Percentiles rank a stretch among this genome's conserved stretches.
These are phyloP conservation scores for Lagenorhynchus albirostris DNA, from an alignment of 2,113 vertebrate species.

Conservation along the genomic window DNA sequence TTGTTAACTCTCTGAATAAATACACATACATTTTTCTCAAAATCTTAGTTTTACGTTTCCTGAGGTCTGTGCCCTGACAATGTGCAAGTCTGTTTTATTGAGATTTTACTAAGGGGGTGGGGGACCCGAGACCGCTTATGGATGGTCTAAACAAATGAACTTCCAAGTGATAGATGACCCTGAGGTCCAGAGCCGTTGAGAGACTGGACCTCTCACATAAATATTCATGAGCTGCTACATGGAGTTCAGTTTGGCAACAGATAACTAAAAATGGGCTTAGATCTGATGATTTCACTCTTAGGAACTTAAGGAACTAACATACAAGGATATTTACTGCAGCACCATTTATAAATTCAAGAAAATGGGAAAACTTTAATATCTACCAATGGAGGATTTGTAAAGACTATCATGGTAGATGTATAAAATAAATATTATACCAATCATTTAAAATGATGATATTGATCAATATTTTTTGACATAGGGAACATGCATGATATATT, in stretches of 20 bases:
- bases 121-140: not conserved
- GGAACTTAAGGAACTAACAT: not conserved
- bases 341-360: not conserved
- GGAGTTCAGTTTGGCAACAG: no score
- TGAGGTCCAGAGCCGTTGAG: not conserved
- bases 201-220: not conserved
- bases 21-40: not conserved
- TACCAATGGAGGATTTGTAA: not conserved
- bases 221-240: not conserved
- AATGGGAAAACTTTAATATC: not conserved
- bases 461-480: not conserved
- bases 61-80: not conserved
- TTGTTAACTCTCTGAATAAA: not conserved
- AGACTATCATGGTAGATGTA: not conserved
- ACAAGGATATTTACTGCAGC: not conserved
- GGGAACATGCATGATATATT: not conserved
- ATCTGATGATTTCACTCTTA: not conserved
- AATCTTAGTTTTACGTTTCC: not conserved
- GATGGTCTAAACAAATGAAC: not conserved
- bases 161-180: not conserved
- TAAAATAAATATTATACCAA: not conserved
- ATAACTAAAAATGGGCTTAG: not conserved
- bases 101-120: not conserved
- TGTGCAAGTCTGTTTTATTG: not conserved
- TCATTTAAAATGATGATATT: not conserved